Percentiles rank a stretch among this genome's conserved stretches.
phyloP scores from a whole-genome alignment of 2,797 vertebrate species.

The Pangasius krempfi region DNA sequence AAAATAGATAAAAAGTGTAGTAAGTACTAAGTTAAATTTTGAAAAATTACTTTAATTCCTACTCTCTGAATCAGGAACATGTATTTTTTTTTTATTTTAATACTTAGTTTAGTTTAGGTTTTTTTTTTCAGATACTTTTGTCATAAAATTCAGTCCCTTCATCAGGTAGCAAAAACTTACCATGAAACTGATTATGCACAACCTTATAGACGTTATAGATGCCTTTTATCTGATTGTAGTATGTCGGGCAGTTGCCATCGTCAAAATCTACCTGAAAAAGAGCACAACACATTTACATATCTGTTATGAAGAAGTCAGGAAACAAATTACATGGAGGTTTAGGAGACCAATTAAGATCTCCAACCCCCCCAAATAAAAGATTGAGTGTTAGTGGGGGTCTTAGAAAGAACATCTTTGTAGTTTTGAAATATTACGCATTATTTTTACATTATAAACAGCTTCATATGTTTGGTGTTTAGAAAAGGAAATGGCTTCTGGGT shows the following conservation, averaged over 20 bases:
- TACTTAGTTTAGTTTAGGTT: background rate
- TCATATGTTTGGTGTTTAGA: background rate
- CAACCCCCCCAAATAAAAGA: background rate
- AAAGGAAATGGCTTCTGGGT: background rate
- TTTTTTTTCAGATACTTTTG: background rate
- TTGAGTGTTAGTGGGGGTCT: background rate
- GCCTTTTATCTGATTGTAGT: conserved; percentile 80
- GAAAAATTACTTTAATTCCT: background rate
- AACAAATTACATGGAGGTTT: background rate
- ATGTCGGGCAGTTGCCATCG: conserved; percentile 81
- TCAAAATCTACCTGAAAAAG: conserved; percentile 79
- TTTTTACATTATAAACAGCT: background rate
- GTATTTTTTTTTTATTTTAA: background rate
- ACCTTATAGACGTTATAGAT: conserved; percentile 76
- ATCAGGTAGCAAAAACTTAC: conserved; percentile 59
- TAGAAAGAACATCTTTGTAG: background rate
- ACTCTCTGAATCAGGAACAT: no score
- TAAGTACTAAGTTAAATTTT: background rate
- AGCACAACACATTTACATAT: conserved; percentile 11
- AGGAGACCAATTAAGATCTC: background rate
- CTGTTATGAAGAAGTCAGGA: background rate
- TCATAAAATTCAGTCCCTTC: background rate
- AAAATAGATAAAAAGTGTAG: background rate
- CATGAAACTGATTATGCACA: conserved; percentile 68
- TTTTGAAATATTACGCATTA: background rate